Evolutionary conservation across 1,140 invertebrate genomes (phyloP), one percentile per base, ranked within the genome.

Genomic region (Drosophila mauritiana): DNA sequence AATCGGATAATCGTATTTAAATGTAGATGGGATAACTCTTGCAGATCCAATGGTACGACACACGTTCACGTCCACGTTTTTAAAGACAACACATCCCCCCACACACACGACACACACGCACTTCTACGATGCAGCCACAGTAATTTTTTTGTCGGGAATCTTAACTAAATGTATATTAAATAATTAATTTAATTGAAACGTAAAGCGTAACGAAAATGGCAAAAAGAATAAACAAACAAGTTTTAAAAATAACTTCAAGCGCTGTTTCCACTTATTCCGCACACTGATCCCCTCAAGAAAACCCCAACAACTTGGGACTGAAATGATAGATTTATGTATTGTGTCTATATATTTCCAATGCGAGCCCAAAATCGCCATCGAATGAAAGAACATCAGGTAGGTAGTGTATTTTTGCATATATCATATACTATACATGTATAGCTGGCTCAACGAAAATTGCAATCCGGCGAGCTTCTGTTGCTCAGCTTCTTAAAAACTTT

Each of bases 141-240:
- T 57, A 42, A 40, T 76, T 58, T 76, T 75, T 67, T 74, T 73
- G 72, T 72, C 76, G 63, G 78, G 69, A 78, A 78, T 78, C 63
- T 78, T 86, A 86, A 85, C 56, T 86, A 75, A 81, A 67, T 85
- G 82, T 85, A 85, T 81, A 85, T 86, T 81, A 78, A 85, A 85
- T 86, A 74, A 81, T 70, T 86, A 78, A 86, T 81, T 86, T 81
- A 85, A 81, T 59, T 69, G 20, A 43, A 27, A 52, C 43, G 20
- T 22, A 22, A 51, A 25, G n/a, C 20, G 31, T 31, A 31, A 45
- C 40, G 22, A 70, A 64, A 69, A 43, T 45, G 31, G 20, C 12
- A 72, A 58, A 73, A 82, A 68, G 45, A 65, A 62, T 53, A 77
- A 73, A 77, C 48, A 77, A 56, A 76, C 10, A 73, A 63, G 58